phyloP scores from a whole-genome alignment of 2,113 vertebrate genomes.

The Rhegmatorhina hoffmannsi region DNA sequence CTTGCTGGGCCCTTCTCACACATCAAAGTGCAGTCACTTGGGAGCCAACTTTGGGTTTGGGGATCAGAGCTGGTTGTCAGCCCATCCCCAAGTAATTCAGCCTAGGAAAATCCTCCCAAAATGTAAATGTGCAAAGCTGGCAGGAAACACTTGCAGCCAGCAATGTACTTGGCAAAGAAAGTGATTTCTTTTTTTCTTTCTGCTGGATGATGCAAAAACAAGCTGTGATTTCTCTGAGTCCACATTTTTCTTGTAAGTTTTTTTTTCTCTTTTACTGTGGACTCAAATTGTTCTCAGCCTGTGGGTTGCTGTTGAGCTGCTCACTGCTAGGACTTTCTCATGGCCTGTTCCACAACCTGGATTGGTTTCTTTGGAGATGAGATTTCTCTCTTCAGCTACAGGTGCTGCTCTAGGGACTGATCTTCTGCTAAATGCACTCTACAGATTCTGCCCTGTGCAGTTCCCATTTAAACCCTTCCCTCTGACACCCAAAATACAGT shows the following conservation, averaged over 20 bases:
- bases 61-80: not conserved
- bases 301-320: not conserved
- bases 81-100: not conserved
- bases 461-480: not conserved
- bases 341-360: not conserved
- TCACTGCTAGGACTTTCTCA: not conserved
- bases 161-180: conserved; percentile 32
- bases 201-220: conserved; percentile 42
- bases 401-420: not conserved
- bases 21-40: not conserved
- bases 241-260: fast-evolving
- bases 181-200: not conserved
- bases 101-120: not conserved
- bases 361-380: not conserved
- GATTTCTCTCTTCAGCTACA: not conserved
- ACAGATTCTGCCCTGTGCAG: fast-evolving
- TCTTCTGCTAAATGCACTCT: not conserved
- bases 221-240: conserved; percentile 40
- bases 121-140: conserved; percentile 14
- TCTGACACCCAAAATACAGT: not conserved
- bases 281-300: not conserved
- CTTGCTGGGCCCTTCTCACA: not conserved
- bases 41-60: not conserved
- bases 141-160: conserved; percentile 5
- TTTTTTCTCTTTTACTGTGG: not conserved